Percentiles rank a stretch among this genome's conserved stretches.
Conservation (phyloP, 2,797 vertebrate species). For the Bufotes viridis region DNA sequence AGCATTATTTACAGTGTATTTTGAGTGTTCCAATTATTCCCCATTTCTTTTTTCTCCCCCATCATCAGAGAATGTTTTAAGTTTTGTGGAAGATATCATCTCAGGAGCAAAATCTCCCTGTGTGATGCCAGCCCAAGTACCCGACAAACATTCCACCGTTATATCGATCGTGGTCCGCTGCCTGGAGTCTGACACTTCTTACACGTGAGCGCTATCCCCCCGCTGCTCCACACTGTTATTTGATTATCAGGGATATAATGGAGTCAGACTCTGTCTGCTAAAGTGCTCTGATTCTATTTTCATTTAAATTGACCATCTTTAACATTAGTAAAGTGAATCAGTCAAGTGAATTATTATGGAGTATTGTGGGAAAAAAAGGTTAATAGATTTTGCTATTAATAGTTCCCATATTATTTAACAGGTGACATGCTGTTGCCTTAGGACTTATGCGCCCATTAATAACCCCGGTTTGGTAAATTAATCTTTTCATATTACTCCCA, state of each 20-base stretch:
- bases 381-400: conserved; percentile 56
- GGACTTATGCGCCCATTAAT: conserved; percentile 37
- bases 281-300: conserved; percentile 44
- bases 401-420: conserved; percentile 44
- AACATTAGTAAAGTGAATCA: conserved; percentile 47
- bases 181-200: conserved; percentile 92
- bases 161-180: conserved; percentile 94
- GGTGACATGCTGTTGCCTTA: conserved; percentile 48
- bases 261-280: conserved; percentile 39
- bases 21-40: background rate
- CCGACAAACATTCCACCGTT: conserved; percentile 86
- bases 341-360: conserved; percentile 21
- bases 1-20: background rate
- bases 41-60: background rate
- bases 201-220: conserved; percentile 85
- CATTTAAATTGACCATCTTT: conserved; percentile 51
- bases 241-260: conserved; percentile 36
- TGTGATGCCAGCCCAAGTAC: conserved; percentile 93
- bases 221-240: background rate
- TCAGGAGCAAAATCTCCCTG: conserved; percentile 97
- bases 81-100: conserved; percentile 96
- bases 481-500: conserved; percentile 43
- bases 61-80: conserved; percentile 88
- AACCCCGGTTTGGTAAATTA: conserved; percentile 47
- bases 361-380: conserved; percentile 41